These are phyloP conservation scores for Ashinkailepas kermadecensis DNA, from an alignment of 2,888 invertebrate species.

Conservation along the genomic window DNA sequence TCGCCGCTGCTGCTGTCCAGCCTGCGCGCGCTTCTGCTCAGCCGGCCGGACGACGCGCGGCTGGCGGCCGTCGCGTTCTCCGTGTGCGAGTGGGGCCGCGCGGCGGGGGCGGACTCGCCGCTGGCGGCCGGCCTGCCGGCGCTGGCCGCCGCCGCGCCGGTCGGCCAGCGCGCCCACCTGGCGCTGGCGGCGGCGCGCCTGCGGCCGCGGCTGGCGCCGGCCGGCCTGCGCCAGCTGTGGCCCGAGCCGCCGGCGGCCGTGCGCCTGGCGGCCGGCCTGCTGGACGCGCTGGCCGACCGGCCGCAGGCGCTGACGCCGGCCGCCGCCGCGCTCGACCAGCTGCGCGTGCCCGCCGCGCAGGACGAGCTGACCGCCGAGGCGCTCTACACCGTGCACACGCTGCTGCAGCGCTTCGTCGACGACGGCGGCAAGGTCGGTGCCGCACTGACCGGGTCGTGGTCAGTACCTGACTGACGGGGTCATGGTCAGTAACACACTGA, in stretches of 20 bases:
- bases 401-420: background rate
- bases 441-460: background rate
- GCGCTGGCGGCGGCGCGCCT: background rate
- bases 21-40: background rate
- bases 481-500: too few species aligned
- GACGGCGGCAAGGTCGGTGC: background rate
- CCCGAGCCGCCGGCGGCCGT: background rate
- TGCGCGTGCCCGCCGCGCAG: background rate
- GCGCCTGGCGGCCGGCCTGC: background rate
- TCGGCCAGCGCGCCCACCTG: background rate
- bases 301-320: background rate
- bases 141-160: background rate
- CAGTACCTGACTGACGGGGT: too few species aligned
- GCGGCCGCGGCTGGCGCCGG: background rate
- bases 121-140: background rate
- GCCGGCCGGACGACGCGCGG: background rate
- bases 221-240: background rate
- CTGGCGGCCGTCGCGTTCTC: background rate
- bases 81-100: background rate
- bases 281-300: background rate
- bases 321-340: background rate
- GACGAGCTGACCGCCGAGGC: slow-evolving; percentile 3
- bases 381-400: background rate
- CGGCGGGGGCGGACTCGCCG: background rate
- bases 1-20: background rate